Evolutionary conservation across 2,797 vertebrate genomes (phyloP).

Genomic region (Anableps anableps): DNA sequence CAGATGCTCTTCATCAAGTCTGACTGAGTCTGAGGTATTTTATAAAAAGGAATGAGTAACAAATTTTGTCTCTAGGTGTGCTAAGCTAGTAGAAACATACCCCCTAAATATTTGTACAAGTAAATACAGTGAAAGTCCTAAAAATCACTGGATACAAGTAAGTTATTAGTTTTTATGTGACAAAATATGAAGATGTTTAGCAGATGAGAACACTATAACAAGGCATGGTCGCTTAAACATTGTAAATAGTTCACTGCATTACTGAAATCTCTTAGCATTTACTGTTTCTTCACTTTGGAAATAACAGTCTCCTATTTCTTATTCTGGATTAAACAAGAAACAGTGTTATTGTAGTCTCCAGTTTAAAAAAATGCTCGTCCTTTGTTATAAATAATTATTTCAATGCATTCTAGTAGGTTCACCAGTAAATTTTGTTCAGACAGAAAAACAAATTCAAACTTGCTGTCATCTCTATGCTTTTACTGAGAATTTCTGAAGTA

Average conservation of each 20-base stretch:
- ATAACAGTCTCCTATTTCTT: neutral
- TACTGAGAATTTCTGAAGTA: neutral
- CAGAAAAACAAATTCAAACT: constrained; percentile 3
- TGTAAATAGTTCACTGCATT: neutral
- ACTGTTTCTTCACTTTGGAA: neutral
- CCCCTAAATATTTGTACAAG: neutral
- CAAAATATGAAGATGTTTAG: neutral
- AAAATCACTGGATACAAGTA: neutral
- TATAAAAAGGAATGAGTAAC: too few relatives aligned
- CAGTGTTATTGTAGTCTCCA: neutral
- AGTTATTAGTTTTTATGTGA: neutral
- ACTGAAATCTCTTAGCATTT: neutral
- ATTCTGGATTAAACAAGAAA: neutral
- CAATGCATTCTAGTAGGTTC: neutral
- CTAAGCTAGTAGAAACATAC: neutral
- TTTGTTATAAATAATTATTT: neutral
- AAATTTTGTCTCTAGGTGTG: neutral
- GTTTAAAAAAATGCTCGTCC: neutral
- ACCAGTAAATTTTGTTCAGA: neutral
- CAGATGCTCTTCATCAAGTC: too few relatives aligned
- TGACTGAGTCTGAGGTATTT: too few relatives aligned
- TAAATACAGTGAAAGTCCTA: neutral
- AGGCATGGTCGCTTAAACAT: neutral
- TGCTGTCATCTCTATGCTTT: neutral
- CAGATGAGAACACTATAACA: neutral